A percentile compares a stretch with the other conserved stretches of the same genome.
Evolutionary conservation across 2,797 vertebrate species (phyloP).

Genomic region (Propithecus deckenii): DNA sequence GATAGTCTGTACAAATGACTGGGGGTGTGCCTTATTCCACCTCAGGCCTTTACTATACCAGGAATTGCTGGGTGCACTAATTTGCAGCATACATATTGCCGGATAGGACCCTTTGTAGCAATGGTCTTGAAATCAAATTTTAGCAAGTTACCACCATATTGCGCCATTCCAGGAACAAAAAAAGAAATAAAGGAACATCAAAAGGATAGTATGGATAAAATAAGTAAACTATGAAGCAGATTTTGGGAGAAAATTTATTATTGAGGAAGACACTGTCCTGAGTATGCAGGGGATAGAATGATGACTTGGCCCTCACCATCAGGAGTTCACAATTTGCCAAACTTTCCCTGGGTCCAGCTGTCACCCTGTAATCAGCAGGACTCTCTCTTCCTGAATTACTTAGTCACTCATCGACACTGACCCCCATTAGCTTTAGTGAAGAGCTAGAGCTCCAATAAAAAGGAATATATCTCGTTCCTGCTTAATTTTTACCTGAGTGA

Average conservation of each 20-base stretch:
- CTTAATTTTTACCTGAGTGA: no score
- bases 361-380: background rate
- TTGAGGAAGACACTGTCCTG: background rate
- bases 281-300: background rate
- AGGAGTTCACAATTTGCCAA: background rate
- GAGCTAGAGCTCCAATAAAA: no score
- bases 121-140: background rate
- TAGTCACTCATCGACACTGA: no score
- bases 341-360: background rate
- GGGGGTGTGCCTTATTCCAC: background rate
- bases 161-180: background rate
- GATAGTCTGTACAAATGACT: background rate
- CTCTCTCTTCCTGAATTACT: background rate
- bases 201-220: background rate
- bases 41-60: background rate
- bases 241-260: background rate
- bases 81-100: background rate
- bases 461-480: no score
- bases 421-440: no score
- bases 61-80: background rate
- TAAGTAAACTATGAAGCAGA: background rate
- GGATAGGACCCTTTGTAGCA: background rate
- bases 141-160: background rate
- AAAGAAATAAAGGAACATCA: background rate
- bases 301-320: background rate